Base-by-base conservation (phyloP, 2,888 invertebrate genomes). In the Phortica okadai region DNA sequence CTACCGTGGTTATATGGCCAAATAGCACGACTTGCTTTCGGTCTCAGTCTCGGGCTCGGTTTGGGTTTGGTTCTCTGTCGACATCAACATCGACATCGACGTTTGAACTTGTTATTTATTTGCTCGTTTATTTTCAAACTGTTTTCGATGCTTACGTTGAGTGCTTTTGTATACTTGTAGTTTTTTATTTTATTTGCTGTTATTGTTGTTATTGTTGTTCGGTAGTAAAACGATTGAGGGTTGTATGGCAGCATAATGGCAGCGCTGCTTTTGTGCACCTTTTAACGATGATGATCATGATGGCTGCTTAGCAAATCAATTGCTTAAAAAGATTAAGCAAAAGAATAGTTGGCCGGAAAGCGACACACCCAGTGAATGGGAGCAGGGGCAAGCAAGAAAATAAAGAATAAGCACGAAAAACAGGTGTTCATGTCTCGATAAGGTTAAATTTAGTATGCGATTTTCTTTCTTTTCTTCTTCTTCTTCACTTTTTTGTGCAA, bases 81-180 rank as follows among this genome's bases (percentile, higher is more conserved):
- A 54, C 54, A 14, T n/a, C 11, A 3, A 54, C 54, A 14, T n/a
- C 11, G 10, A 54, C 54, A 54, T 54, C 54, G 54, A 33, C 33
- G 33, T 33, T 33, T 33, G 33, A 33, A 54, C 74, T 58, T 77
- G 82, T 85, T 85, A 84, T 84, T 85, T 84, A 85, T 84, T 85
- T 85, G 84, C 84, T 85, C 84, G 83, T 86, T 86, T 86, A 86
- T 84, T 83, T 83, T 80, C 83, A 8, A 83, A 83, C 84, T 84
- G 81, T 82, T 86, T 82, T 80, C 82, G 84, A 75, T 77, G 84
- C 84, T 85, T 83, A 59, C 59, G n/a, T 59, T 59, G 59, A 16
- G 54, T 54, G 54, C n/a, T n/a, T 54, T 10, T 54, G 54, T 54
- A n/a, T 54, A n/a, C 54, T 10, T 54, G 54, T n/a, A 54, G 10